phyloP scores from a whole-genome alignment of 2,113 vertebrate genomes.

The Bufo gargarizans region DNA sequence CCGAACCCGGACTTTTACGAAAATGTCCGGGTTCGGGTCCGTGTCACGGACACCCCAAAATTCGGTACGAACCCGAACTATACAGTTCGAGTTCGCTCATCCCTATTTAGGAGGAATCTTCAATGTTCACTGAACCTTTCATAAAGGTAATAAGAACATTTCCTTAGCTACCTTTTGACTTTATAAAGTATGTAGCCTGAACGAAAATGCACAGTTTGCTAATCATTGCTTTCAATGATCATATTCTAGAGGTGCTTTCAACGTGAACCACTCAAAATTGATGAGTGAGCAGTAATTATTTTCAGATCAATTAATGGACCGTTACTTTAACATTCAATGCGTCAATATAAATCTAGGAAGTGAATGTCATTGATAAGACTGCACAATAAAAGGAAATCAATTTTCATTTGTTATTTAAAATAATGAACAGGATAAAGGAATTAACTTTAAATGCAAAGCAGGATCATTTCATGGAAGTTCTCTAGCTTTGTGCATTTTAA shows the following conservation, averaged over 20 bases:
- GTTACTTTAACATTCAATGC: conserved; percentile 67
- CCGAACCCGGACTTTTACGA: too few relatives aligned
- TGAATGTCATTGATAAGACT: conserved; percentile 66
- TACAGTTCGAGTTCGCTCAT: too few relatives aligned
- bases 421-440: conserved; percentile 64
- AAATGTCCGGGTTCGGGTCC: too few relatives aligned
- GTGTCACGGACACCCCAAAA: too few relatives aligned
- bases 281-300: conserved; percentile 73
- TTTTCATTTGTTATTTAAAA: conserved; percentile 72
- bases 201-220: conserved; percentile 30
- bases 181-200: not conserved
- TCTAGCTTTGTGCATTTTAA: conserved; percentile 60
- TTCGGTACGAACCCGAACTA: too few relatives aligned
- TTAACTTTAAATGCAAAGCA: conserved; percentile 65
- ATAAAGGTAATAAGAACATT: not conserved
- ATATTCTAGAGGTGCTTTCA: conserved; percentile 65
- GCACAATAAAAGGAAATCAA: conserved; percentile 67
- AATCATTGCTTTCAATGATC: conserved; percentile 67
- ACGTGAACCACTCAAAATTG: conserved; percentile 64
- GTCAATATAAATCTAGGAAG: conserved; percentile 66
- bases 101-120: not conserved
- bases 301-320: conserved; percentile 72
- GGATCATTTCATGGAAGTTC: conserved; percentile 64
- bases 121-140: not conserved
- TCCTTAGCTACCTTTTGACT: not conserved